These are phyloP conservation scores for Lasioglossum malachurum DNA, from an alignment of 2,888 invertebrate species.

Conservation along the genomic window DNA sequence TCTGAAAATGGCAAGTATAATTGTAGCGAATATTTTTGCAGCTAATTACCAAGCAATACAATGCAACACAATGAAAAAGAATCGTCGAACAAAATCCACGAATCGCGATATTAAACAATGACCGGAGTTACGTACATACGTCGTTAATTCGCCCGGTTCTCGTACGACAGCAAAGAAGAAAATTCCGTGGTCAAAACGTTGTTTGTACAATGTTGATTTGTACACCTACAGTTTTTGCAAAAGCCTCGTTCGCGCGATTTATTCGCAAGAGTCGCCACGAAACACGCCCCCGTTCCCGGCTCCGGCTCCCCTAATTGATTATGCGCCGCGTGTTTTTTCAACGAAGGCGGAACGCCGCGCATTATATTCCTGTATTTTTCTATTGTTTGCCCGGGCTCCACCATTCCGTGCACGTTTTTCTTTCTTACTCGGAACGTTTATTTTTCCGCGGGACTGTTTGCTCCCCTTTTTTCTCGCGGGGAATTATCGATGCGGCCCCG, in stretches of 20 bases:
- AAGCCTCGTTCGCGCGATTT: neutral
- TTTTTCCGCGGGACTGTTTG: neutral
- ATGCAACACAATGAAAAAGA: too few relatives aligned
- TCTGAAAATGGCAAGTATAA: neutral
- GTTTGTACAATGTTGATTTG: neutral
- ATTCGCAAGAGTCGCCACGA: neutral
- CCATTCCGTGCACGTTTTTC: neutral
- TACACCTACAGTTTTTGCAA: neutral
- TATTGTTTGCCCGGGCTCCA: neutral
- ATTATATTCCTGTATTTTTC: conserved; percentile 17
- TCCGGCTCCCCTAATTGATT: neutral
- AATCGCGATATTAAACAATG: neutral
- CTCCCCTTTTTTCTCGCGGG: neutral
- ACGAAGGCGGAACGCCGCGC: neutral
- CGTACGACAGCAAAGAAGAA: neutral
- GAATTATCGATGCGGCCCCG: neutral
- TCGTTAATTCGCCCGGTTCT: neutral
- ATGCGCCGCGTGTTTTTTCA: conserved; percentile 16
- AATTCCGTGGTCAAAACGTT: neutral
- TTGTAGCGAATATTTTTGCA: neutral
- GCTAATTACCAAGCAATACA: neutral
- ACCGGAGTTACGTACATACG: neutral
- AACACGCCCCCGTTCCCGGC: neutral
- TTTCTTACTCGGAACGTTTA: conserved; percentile 12
- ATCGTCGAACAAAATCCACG: neutral